Percentiles rank a stretch among this genome's conserved stretches.
Conservation (phyloP, 2,113 vertebrate genomes). For the Percopsis transmontana region DNA sequence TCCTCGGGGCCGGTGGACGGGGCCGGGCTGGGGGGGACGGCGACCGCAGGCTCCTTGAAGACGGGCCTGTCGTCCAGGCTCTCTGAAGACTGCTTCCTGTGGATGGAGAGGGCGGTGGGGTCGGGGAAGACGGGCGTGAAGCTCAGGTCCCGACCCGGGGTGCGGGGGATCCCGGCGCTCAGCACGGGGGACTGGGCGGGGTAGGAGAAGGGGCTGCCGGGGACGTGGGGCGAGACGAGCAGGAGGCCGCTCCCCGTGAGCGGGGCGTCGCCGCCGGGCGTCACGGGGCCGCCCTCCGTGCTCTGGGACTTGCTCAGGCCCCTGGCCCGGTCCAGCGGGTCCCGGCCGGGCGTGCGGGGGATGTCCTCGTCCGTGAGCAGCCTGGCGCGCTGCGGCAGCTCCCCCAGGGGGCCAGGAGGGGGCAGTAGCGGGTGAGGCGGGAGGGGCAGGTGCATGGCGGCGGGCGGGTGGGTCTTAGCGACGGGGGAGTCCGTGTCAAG, state of each 20-base stretch:
- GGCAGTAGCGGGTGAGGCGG: conserved; percentile 70
- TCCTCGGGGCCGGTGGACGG: conserved; percentile 51
- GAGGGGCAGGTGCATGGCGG: conserved; percentile 77
- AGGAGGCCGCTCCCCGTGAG: conserved; percentile 86
- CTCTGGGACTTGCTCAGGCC: conserved; percentile 89
- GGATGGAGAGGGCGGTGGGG: conserved; percentile 76
- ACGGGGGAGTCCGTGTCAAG: conserved; percentile 68
- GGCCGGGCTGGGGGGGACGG: conserved; percentile 72
- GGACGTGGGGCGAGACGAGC: conserved; percentile 90
- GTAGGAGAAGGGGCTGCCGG: conserved; percentile 94
- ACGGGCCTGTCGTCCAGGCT: conserved; percentile 81
- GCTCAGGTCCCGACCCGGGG: conserved; percentile 93
- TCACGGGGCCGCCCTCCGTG: conserved; percentile 87
- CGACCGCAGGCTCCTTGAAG: conserved; percentile 85
- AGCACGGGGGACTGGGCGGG: conserved; percentile 90
- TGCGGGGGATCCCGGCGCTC: conserved; percentile 89
- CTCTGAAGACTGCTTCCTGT: conserved; percentile 85
- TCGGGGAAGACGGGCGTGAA: conserved; percentile 94
- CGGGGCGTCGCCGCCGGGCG: conserved; percentile 87
- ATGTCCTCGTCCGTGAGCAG: conserved; percentile 86
- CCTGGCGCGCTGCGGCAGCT: conserved; percentile 71
- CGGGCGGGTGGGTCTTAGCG: conserved; percentile 49
- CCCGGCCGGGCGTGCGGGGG: conserved; percentile 89
- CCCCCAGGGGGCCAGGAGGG: conserved; percentile 48
- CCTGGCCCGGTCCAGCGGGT: conserved; percentile 80